Evolutionary conservation across 30 jellyfish, hydroid and myxozoan genomes (phyloP), one percentile per base, ranked within the genome.

Genomic region (Phacellophora camtschatica): DNA sequence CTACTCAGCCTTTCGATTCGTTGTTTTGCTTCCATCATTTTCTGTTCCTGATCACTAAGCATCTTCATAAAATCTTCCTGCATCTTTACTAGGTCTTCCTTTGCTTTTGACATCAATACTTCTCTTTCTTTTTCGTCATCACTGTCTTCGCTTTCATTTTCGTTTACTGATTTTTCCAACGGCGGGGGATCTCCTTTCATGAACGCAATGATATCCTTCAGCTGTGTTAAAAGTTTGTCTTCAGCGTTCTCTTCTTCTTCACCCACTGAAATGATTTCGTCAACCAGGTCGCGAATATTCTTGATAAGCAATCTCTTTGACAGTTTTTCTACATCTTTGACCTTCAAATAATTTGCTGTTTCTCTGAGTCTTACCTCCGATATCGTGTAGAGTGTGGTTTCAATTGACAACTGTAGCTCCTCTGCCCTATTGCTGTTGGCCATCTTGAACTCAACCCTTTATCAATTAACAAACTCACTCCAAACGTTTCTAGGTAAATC

Each of bases 21-120:
- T 57, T 29, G 41, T 57, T 57, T 22, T 22, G 39, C 71, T 57
- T 57, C 71, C 39, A 18, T 57, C 16, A 57, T 16, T 57, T 57
- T 57, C 71, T 57, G 41, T 25, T 57, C 71, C 13, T 57, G 71
- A 5, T 57, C 71, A 57, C n/a, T 57, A 19, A 25, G 5, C 71
- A 57, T 57, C 33, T 22, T 57, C 41, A 57, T 12, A 22, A 57
- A 57, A n/a, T n/a, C 71, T 22, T 57, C 33, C 33, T 57, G 71
- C 71, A 57, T 57, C 71, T n/a, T 12, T 3, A 12, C 39, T 8
- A n/a, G 33, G 28, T 57, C 71, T 11, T 57, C 71, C 37, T 57
- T 57, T 22, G 4, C 71, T 8, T 22, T 57, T n/a, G 53, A 39
- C 53, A 39, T 39, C 53, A 39, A 6, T 39, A 6, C 53, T 39